A percentile compares a stretch with the other conserved stretches of the same genome.
Conservation (phyloP, 2,888 invertebrate species). For the Aquatica leii region DNA sequence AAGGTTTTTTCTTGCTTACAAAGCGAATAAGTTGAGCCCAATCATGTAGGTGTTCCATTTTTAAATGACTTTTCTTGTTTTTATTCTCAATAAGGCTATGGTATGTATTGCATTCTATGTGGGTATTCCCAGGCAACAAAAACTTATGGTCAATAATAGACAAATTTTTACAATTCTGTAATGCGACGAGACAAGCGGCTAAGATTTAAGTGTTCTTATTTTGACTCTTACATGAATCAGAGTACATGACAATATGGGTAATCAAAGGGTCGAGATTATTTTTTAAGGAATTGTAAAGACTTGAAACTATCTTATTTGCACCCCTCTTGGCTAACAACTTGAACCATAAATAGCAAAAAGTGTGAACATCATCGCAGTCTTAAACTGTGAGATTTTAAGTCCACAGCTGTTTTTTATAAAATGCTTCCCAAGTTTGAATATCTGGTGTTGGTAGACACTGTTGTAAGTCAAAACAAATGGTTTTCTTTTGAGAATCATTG, state of each 20-base stretch:
- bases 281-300: neutral
- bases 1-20: conserved; percentile 15
- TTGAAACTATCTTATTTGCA: conserved; percentile 16
- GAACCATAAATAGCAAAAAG: too few species aligned
- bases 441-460: conserved; percentile 32
- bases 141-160: conserved; percentile 28
- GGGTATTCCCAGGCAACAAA: conserved; percentile 30
- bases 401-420: conserved; percentile 47
- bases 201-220: conserved; percentile 14
- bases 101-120: conserved; percentile 33
- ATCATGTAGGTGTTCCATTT: conserved; percentile 20
- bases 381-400: conserved; percentile 46
- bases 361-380: conserved; percentile 32
- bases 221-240: conserved; percentile 14
- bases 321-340: too few species aligned
- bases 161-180: neutral
- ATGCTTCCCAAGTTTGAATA: conserved; percentile 40
- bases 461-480: neutral
- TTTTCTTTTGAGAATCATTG: neutral
- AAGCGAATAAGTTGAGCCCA: conserved; percentile 18
- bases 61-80: conserved; percentile 20
- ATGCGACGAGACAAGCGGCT: conserved; percentile 10
- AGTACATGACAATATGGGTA: neutral
- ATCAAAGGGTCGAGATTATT: conserved; percentile 2
- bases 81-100: conserved; percentile 25